Conservation (phyloP, 2,888 invertebrate genomes). For the Tenodera sinensis region DNA sequence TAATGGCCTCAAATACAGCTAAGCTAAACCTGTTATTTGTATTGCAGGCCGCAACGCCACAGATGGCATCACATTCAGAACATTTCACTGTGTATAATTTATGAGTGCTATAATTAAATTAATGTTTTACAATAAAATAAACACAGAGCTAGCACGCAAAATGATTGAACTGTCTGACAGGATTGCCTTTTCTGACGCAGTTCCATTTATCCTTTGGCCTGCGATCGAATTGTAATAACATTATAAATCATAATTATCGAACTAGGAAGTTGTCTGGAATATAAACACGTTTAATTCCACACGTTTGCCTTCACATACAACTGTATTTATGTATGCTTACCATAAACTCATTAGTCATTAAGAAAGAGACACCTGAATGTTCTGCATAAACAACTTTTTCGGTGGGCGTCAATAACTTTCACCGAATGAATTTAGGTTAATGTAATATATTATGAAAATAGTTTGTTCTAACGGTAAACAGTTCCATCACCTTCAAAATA, state of each 20-base stretch:
- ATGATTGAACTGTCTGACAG: too few species aligned
- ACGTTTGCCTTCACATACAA: neutral
- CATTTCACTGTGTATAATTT: too few species aligned
- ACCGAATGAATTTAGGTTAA: neutral
- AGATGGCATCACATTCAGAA: too few species aligned
- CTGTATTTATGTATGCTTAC: neutral
- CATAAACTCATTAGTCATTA: neutral
- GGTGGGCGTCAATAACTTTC: neutral
- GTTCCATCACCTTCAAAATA: neutral
- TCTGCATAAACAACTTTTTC: neutral
- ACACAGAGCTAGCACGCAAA: too few species aligned
- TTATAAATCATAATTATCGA: neutral
- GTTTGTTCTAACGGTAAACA: neutral
- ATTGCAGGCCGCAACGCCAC: too few species aligned
- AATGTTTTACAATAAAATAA: too few species aligned
- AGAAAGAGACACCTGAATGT: neutral
- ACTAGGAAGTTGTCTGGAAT: neutral
- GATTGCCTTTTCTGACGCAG: too few species aligned
- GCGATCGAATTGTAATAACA: neutral
- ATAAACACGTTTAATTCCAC: neutral
- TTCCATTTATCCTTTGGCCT: too few species aligned
- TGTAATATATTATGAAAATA: neutral
- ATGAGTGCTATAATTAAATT: too few species aligned
- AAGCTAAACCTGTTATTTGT: too few species aligned
- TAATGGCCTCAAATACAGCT: too few species aligned